Percentiles rank a stretch among this genome's conserved stretches.
Evolutionary conservation across 2,113 vertebrate genomes (phyloP).

Genomic region (Otolemur garnettii): DNA sequence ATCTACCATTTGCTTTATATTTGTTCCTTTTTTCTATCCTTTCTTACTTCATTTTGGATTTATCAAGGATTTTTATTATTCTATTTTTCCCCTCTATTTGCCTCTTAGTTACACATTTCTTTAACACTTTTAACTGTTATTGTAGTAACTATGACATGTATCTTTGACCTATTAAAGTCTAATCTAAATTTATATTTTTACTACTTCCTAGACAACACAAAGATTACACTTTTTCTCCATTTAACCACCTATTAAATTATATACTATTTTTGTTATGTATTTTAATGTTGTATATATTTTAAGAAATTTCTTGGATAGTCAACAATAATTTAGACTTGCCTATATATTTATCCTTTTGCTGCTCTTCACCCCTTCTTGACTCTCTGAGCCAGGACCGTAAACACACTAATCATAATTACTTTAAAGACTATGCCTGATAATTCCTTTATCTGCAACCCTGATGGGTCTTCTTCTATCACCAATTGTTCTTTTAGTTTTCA

Average conservation of each 20-base stretch:
- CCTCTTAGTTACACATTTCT: not conserved
- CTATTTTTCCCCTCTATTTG: not conserved
- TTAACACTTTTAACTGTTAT: constrained; percentile 7
- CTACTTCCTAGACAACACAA: not conserved
- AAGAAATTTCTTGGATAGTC: not conserved
- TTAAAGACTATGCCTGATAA: not conserved
- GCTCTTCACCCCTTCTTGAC: not conserved
- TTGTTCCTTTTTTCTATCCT: constrained; percentile 35
- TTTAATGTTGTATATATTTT: not conserved
- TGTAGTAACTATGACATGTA: not conserved
- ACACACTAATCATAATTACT: not conserved
- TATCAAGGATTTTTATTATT: constrained; percentile 40
- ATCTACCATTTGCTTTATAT: constrained; percentile 6
- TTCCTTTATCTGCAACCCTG: not conserved
- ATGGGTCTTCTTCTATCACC: not conserved
- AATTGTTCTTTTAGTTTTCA: not conserved
- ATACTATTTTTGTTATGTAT: not conserved
- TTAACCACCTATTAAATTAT: not conserved
- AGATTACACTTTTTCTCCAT: constrained; percentile 6
- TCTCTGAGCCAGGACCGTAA: not conserved
- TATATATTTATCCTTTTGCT: not conserved
- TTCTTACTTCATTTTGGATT: not conserved
- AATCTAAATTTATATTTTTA: constrained; percentile 36
- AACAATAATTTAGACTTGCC: not conserved
- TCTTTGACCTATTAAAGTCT: not conserved